Base-by-base conservation (phyloP, 2,797 vertebrate species). In the Petrocephalus schoutedeni region DNA sequence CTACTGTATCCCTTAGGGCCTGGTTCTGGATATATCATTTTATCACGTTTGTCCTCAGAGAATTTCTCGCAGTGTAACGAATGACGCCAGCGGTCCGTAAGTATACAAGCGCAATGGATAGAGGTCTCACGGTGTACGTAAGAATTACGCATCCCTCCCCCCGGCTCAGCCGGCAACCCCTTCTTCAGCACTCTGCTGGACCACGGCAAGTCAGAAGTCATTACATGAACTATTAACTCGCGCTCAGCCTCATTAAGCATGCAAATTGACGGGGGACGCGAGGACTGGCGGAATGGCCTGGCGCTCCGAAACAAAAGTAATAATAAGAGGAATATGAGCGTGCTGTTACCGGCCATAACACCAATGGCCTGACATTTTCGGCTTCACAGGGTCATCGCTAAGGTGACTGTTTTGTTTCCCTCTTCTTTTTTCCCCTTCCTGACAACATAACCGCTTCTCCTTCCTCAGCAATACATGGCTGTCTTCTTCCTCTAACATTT, bases 221-320 rank as follows among this genome's bases (percentile, higher is more conserved):
- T 98, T 99, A 98, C 97, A 98, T 97, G 97, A 97, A 92, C 98
- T 98, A 98, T 99, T 99, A 98, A 98, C 98, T 99, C 97, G 95
- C 95, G 96, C 96, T 97, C 92, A 96, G 97, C 96, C 97, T 98
- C 98, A 98, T 99, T 99, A 98, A 95, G 95, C 97, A 97, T 98
- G 96, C 96, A 98, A 98, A 98, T 98, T 96, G 97, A 97, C 96
- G 96, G 96, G 94, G 95, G 91, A 91, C 94, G 95, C 94, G 91
- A 91, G 45, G 82, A 86, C 89, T 4, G 93, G 88, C 92, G 91
- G 91, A 94, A 91, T 91, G 92, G 85, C 80, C 90, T 91, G 89
- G 90, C 89, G 64, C 77, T 85, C 83, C 87, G 89, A 88, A 54
- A 59, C 88, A 74, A 80, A 88, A 71, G 85, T 41, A 32, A 77